A percentile compares a stretch with the other conserved stretches of the same genome.
These are phyloP conservation scores for Cataglyphis rosenhaueri DNA, from an alignment of 2,888 invertebrate genomes.

Conservation along the genomic window DNA sequence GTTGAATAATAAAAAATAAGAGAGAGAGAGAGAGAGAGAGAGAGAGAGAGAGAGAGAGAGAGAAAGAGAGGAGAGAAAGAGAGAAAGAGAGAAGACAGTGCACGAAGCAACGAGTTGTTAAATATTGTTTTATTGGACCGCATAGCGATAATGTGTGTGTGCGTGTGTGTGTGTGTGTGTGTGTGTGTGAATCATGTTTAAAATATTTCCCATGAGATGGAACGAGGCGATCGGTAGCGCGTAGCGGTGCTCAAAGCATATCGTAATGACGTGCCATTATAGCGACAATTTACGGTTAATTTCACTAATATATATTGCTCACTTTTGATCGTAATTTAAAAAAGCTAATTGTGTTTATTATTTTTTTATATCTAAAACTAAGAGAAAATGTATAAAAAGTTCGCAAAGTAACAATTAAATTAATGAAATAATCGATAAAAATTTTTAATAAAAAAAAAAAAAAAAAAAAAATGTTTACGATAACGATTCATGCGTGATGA, in stretches of 20 bases:
- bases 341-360: not conserved
- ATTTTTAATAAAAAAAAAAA: too few relatives aligned
- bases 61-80: not conserved
- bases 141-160: not conserved
- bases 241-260: conserved; percentile 7
- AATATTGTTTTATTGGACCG: conserved; percentile 19
- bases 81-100: conserved; percentile 19
- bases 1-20: not conserved
- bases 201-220: conserved; percentile 60
- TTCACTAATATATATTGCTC: not conserved
- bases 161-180: not conserved
- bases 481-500: too few relatives aligned
- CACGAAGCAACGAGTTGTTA: conserved; percentile 2
- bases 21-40: conserved; percentile 5
- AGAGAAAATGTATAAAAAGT: not conserved
- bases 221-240: conserved; percentile 49
- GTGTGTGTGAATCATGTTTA: conserved; percentile 53
- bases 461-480: not conserved
- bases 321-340: not conserved
- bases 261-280: not conserved
- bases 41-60: conserved; percentile 5
- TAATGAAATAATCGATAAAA: not conserved
- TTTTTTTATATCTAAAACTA: not conserved
- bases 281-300: not conserved
- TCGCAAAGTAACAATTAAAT: not conserved